Evolutionary conservation across 2,797 vertebrate genomes (phyloP).

Genomic region (Crax fasciolata): DNA sequence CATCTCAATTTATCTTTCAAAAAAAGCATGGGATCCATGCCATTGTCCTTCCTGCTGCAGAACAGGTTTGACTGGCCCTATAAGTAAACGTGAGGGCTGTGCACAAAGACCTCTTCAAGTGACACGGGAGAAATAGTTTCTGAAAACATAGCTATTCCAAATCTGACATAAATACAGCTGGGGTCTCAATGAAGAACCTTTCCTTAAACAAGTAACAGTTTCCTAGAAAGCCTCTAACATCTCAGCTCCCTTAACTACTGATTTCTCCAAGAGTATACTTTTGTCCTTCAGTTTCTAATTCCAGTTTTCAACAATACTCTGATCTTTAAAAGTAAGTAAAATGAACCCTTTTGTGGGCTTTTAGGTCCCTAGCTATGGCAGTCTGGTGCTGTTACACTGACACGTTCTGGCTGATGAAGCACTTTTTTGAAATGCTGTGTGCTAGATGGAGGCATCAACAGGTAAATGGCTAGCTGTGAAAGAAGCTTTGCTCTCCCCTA

Average conservation of each 20-base stretch:
- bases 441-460: not conserved
- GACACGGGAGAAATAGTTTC: not conserved
- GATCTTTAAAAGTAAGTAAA: not conserved
- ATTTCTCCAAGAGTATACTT: not conserved
- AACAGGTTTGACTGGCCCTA: not conserved
- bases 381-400: fast-evolving
- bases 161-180: not conserved
- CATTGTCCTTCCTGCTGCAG: not conserved
- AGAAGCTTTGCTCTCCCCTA: not conserved
- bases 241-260: not conserved
- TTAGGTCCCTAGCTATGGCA: fast-evolving
- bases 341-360: not conserved
- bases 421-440: not conserved
- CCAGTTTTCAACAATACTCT: not conserved
- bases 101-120: not conserved
- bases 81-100: not conserved
- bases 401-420: not conserved
- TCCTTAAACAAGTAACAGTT: not conserved
- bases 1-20: not conserved
- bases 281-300: not conserved
- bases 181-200: not conserved
- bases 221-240: not conserved
- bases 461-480: fast-evolving
- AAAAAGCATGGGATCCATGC: not conserved
- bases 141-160: not conserved